Percentiles rank a stretch among this genome's conserved stretches.
These are phyloP conservation scores for Labia minor DNA, from an alignment of 2,888 invertebrate species.

Conservation along the genomic window DNA sequence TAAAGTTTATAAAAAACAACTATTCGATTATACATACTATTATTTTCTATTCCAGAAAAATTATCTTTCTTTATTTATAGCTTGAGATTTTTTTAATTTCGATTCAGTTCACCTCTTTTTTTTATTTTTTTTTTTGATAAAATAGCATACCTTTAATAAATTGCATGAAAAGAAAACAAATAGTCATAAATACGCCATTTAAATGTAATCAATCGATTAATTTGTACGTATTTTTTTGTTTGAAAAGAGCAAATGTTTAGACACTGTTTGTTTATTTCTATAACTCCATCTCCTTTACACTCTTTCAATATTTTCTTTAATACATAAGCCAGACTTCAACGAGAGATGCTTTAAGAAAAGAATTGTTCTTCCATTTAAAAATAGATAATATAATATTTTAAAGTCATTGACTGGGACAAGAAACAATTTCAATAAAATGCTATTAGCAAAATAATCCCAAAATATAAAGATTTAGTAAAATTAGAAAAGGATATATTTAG, in stretches of 20 bases:
- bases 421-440: too few relatives aligned
- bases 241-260: constrained; percentile 9
- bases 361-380: background rate
- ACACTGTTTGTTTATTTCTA: background rate
- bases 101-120: background rate
- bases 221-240: background rate
- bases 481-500: too few relatives aligned
- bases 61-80: too few relatives aligned
- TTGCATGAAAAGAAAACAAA: background rate
- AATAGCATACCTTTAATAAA: background rate
- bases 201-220: constrained; percentile 13
- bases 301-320: constrained; percentile 13
- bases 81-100: too few relatives aligned
- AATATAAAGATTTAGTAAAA: too few relatives aligned
- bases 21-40: too few relatives aligned
- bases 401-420: too few relatives aligned
- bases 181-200: constrained; percentile 13
- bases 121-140: background rate
- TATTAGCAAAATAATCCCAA: too few relatives aligned
- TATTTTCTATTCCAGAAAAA: too few relatives aligned
- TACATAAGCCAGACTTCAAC: background rate
- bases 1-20: too few relatives aligned
- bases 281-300: background rate
- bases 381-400: too few relatives aligned
- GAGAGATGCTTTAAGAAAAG: background rate